These are phyloP conservation scores for Phaethornis superciliosus DNA, from an alignment of 2,113 vertebrate genomes.

Conservation along the genomic window DNA sequence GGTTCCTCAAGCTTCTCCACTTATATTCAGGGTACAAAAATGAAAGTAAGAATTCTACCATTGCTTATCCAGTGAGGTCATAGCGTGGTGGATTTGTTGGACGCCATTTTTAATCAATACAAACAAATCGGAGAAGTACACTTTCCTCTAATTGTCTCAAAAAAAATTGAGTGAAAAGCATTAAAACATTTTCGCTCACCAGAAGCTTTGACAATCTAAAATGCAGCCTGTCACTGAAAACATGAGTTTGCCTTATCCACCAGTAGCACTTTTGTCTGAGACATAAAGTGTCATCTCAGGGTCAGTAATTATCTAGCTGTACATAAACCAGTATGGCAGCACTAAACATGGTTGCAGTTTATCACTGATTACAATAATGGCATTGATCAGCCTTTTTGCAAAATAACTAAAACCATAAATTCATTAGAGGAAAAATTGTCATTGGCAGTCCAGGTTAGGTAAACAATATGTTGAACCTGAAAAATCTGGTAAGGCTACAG, in stretches of 20 bases:
- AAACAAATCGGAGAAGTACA: neutral
- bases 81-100: neutral
- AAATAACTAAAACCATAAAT: neutral
- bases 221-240: neutral
- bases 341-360: neutral
- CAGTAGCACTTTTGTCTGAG: neutral
- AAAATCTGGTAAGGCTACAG: neutral
- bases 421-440: neutral
- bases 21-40: neutral
- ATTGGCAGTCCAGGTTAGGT: neutral
- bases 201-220: neutral
- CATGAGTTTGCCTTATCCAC: neutral
- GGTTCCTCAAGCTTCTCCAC: neutral
- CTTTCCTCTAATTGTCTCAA: neutral
- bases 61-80: neutral
- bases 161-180: neutral
- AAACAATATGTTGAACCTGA: neutral
- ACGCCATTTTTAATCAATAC: neutral
- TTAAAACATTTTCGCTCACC: neutral
- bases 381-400: neutral
- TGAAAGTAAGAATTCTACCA: neutral
- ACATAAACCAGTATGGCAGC: neutral
- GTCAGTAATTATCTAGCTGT: neutral
- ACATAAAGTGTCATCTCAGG: neutral
- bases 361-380: accelerated